Evolutionary conservation across 2,113 vertebrate genomes (phyloP).

Genomic region (Crocuta crocuta): DNA sequence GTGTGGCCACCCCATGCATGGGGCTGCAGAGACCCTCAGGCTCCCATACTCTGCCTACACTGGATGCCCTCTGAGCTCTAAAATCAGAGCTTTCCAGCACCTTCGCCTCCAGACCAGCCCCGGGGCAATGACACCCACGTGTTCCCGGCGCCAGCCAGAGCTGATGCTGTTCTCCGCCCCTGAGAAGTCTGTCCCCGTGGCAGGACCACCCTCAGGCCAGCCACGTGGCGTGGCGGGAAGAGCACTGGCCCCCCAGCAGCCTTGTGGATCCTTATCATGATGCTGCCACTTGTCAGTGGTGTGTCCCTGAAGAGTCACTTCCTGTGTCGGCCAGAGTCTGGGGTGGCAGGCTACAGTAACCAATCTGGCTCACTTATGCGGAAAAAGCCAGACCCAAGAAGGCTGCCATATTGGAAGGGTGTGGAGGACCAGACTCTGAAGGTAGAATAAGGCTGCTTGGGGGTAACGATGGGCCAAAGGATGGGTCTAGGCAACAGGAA

Average conservation of each 20-base stretch:
- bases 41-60: neutral
- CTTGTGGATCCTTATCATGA: neutral
- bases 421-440: neutral
- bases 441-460: neutral
- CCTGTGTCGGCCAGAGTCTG: neutral
- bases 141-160: neutral
- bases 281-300: too few relatives aligned
- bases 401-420: neutral
- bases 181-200: neutral
- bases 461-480: neutral
- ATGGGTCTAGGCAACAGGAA: too few relatives aligned
- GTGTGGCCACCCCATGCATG: accelerated
- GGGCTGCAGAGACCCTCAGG: neutral
- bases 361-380: neutral
- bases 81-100: neutral
- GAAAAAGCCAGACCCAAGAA: neutral
- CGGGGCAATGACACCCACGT: accelerated
- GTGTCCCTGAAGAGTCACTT: neutral
- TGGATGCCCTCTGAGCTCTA: neutral
- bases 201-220: neutral
- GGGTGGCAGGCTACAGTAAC: neutral
- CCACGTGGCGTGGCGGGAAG: accelerated
- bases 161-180: too few relatives aligned
- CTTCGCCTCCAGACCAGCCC: accelerated
- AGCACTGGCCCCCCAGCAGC: neutral